Percentiles rank a stretch among this genome's conserved stretches.
phyloP scores from a whole-genome alignment of 2,888 invertebrate species.

The Listrodromus nycthemerus region DNA sequence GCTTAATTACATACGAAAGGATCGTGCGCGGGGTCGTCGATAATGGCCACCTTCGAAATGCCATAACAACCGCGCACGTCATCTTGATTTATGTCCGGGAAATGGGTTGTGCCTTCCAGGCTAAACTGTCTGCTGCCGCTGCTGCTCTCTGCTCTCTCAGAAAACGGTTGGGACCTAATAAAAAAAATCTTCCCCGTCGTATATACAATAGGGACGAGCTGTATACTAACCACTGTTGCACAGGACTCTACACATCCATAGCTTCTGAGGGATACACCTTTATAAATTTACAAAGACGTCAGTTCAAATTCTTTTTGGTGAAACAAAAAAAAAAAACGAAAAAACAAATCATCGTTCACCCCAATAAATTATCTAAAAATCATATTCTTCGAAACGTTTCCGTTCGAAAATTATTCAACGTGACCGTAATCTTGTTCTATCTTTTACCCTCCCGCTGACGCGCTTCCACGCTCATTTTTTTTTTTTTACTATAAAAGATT shows the following conservation, averaged over 20 bases:
- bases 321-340: slow-evolving; percentile 12
- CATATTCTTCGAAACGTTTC: slow-evolving; percentile 21
- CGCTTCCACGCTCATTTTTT: slow-evolving; percentile 17
- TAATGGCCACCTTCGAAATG: slow-evolving; percentile 82
- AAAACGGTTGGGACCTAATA: slow-evolving; percentile 76
- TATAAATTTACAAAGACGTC: slow-evolving; percentile 53
- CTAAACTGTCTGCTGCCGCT: slow-evolving; percentile 75
- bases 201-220: slow-evolving; percentile 5
- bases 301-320: slow-evolving; percentile 46
- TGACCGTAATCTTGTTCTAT: slow-evolving; percentile 29
- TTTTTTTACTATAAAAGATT: slow-evolving; percentile 30
- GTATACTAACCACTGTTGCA: slow-evolving; percentile 35
- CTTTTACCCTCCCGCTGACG: neutral
- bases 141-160: slow-evolving; percentile 62
- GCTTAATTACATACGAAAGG: slow-evolving; percentile 80
- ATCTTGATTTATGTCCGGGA: slow-evolving; percentile 83
- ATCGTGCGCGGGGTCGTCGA: slow-evolving; percentile 74
- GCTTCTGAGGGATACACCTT: slow-evolving; percentile 44
- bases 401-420: slow-evolving; percentile 34
- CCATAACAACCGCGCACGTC: slow-evolving; percentile 79
- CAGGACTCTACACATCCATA: slow-evolving; percentile 26
- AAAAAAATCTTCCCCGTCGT: slow-evolving; percentile 58
- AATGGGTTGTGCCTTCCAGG: slow-evolving; percentile 82
- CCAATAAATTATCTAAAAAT: slow-evolving; percentile 47
- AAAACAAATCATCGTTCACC: neutral